A percentile compares a stretch with the other conserved stretches of the same genome.
phyloP scores from a whole-genome alignment of 1,140 invertebrate genomes.

The Saxidomus purpurata region DNA sequence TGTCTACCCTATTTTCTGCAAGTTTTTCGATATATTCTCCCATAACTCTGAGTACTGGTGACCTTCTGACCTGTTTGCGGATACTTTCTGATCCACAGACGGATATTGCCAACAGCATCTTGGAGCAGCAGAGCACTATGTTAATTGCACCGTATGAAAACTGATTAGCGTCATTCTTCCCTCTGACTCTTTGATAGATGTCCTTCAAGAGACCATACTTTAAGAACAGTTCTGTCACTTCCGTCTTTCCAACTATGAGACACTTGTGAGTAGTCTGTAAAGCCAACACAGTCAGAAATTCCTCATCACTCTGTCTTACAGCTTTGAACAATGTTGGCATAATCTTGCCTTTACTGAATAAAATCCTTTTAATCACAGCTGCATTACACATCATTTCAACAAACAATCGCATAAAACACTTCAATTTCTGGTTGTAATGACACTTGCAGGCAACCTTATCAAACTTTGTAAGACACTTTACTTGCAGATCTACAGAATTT shows the following conservation, averaged over 20 bases:
- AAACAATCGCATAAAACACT: slow-evolving; percentile 65
- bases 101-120: slow-evolving; percentile 59
- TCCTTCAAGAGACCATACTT: slow-evolving; percentile 66
- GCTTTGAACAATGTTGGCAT: slow-evolving; percentile 63
- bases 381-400: slow-evolving; percentile 64
- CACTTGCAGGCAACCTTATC: slow-evolving; percentile 61
- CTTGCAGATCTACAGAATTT: slow-evolving; percentile 45
- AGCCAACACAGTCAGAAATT: slow-evolving; percentile 25
- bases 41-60: slow-evolving; percentile 52
- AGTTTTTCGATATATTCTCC: slow-evolving; percentile 56
- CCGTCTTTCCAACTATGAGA: slow-evolving; percentile 64
- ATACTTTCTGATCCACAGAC: slow-evolving; percentile 52
- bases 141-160: slow-evolving; percentile 48
- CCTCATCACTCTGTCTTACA: slow-evolving; percentile 62
- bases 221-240: slow-evolving; percentile 55
- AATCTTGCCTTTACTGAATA: slow-evolving; percentile 53
- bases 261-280: slow-evolving; percentile 57
- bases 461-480: slow-evolving; percentile 49
- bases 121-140: slow-evolving; percentile 52
- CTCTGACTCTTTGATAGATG: slow-evolving; percentile 61
- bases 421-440: slow-evolving; percentile 53
- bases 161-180: slow-evolving; percentile 13
- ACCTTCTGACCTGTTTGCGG: slow-evolving; percentile 49
- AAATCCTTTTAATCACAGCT: slow-evolving; percentile 65
- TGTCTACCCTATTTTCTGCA: background rate